Evolutionary conservation across 2,888 invertebrate genomes (phyloP), one percentile per base, ranked within the genome.

Genomic region (Anthoptus insignis): DNA sequence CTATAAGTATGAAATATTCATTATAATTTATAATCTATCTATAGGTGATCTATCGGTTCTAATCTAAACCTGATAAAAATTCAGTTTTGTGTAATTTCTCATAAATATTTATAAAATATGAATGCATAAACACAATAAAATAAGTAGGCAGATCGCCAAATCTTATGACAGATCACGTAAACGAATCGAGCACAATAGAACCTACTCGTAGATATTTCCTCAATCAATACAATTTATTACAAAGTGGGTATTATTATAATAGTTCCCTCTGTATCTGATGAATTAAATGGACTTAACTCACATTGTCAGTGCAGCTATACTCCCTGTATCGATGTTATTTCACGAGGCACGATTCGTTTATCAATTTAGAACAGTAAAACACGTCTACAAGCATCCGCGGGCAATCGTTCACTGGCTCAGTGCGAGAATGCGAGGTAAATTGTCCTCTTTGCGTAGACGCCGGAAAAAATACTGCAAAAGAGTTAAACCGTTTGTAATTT

Each of bases 381-480:
- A 64, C 67, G 67, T 67, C 67, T 42, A 54, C 27, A 64, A 59
- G 64, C 54, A 16, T 14, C 16, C 47, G 57, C 59, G 66, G 42
- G 61, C 63, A 42, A 52, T 65, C 68, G 63, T 56, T 47, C 54
- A 70, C 70, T 70, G 70, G 39, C 27, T 59, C 37, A 16, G 63
- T 9, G 56, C 50, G 21, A 27, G 27, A 27, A 7, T 27, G 29
- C 47, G 37, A 57, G 29, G 34, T 24, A 61, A 27, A 19, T 21
- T 45, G 45, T 37, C 24, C 56, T 49, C 54, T 45, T 34, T 63
- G 63, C 63, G 63, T 63, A 49, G 11, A 63, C 63, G 63, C 53
- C 56, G 63, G 54, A 63, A 56, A n/a, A 60, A 61, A 61, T 45
- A 27, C 24, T 22, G 54, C 45, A 45, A 61, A 53, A 24, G 9